Base-by-base conservation (phyloP, 2,113 vertebrate genomes). In the Lethenteron reissneri region DNA sequence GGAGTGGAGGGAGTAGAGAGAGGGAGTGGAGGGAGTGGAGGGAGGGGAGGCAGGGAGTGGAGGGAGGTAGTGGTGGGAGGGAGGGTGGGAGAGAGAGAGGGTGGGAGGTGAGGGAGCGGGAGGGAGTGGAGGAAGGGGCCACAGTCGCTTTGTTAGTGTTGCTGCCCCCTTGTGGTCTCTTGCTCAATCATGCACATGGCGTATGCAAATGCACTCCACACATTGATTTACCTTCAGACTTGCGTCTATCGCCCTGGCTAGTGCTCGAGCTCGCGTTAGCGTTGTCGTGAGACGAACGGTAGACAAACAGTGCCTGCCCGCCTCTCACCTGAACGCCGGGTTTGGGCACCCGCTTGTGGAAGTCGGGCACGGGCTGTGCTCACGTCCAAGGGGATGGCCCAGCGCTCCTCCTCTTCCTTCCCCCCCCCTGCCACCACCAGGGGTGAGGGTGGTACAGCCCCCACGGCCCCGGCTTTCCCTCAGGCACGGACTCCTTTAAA, bases 271-370 rank as follows among this genome's bases (percentile, higher is more conserved):
- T 41, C 4, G 41, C 5, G 41, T 41, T 41, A 41, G 41, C 41
- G 19, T 11, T 21, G 3, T 57, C n/a, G 58, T 2, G 9, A 15
- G 14, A 21, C 12, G n/a, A 12, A 57, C 13, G 7, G 10, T 8
- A 15, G 11, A 11, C 14, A 2, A 12, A 56, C n/a, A 9, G n/a
- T 71, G 21, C 13, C n/a, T 7, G 9, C 25, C 15, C 2, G 6
- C 12, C 19, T 11, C 4, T 11, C 74, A 83, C 86, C 83, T 85
- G 75, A 90, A 89, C n/a, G 89, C 89, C 2, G 86, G 87, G 72
- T 90, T n/a, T 81, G 8, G 88, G 88, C 70, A 94, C 84, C 11
- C 83, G 84, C 73, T 90, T 87, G 74, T 89, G 85, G 80, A 94
- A 94, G 74, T 92, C 86, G 3, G 80, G 80, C 13, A 90, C 89